Conservation (phyloP, 2,797 vertebrate species). For the Mionectes olivaceus region DNA sequence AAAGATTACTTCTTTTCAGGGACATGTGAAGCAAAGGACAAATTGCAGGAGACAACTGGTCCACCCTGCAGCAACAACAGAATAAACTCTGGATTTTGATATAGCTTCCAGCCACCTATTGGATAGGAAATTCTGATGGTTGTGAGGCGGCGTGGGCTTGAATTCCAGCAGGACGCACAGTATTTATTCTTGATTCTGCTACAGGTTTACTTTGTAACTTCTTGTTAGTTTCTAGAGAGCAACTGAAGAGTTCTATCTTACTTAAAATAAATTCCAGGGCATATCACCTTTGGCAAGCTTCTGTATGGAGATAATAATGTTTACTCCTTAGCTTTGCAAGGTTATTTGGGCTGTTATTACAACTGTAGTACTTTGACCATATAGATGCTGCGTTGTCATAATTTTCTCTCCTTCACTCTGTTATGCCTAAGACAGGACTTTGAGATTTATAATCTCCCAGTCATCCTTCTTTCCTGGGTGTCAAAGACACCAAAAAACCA, state of each 20-base stretch:
- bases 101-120: neutral
- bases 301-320: slow-evolving; percentile 33
- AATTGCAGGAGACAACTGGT: neutral
- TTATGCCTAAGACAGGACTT: neutral
- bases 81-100: neutral
- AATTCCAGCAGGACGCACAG: neutral
- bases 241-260: neutral
- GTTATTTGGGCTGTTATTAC: neutral
- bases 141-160: neutral
- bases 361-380: slow-evolving; percentile 58
- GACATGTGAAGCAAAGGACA: neutral
- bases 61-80: neutral
- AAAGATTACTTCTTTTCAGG: neutral
- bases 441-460: slow-evolving; percentile 8
- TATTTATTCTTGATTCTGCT: neutral
- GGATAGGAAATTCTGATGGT: neutral
- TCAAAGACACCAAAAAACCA: slow-evolving; percentile 1
- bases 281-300: slow-evolving; percentile 24
- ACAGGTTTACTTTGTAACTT: neutral
- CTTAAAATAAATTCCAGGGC: slow-evolving; percentile 14
- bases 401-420: slow-evolving; percentile 1
- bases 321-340: slow-evolving; percentile 42
- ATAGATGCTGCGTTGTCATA: slow-evolving; percentile 34
- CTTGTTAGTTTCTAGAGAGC: neutral
- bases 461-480: neutral